Evolutionary conservation across 1,140 invertebrate species (phyloP), one percentile per base, ranked within the genome.

Genomic region (Brachionus asplanchnoidis): DNA sequence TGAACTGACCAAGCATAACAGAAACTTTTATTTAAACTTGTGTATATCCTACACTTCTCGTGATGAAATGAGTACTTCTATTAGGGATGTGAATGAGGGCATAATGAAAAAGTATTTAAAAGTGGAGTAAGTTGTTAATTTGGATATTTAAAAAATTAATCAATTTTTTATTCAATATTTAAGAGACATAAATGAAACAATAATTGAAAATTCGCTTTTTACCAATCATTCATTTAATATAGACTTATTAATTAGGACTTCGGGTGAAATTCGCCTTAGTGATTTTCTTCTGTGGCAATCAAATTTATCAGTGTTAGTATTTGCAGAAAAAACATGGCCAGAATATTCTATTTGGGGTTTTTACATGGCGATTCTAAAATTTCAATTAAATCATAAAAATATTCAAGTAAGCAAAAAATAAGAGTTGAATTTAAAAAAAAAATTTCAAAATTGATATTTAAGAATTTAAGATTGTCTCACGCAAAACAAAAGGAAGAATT

Each of bases 231-330:
- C 66, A 11, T 40, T 17, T 14, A 40, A 77, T 8, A 12, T 77
- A 12, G 97, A 99, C 89, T 89, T 99, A 83, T 89, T 99, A 5
- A 93, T 99, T 40, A 92, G 97, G 87, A 99, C 97, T n/a, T 99
- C 97, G 0, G 97, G 97, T 28, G 97, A 99, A 92, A 93, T 94
- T 3, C 91, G 97, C 86, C 91, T 99, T 0, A 98, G 96, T 88
- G 97, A 99, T 90, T 99, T 98, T 89, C 91, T 99, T 85, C 90
- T 99, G 83, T 99, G 96, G 96, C 97, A 99, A 23, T 70, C 66
- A 36, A 70, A 70, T 70, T n/a, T 70, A 17, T 70, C 66, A 70
- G 50, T 56, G 5, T 1, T 78, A 14, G 23, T 44, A 6, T 78
- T 78, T 36, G 75, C 26, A 1, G n/a, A 78, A 56, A 20, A 46